These are phyloP conservation scores for Peromyscus attwateri DNA, from an alignment of 2,797 vertebrate genomes.

Conservation along the genomic window DNA sequence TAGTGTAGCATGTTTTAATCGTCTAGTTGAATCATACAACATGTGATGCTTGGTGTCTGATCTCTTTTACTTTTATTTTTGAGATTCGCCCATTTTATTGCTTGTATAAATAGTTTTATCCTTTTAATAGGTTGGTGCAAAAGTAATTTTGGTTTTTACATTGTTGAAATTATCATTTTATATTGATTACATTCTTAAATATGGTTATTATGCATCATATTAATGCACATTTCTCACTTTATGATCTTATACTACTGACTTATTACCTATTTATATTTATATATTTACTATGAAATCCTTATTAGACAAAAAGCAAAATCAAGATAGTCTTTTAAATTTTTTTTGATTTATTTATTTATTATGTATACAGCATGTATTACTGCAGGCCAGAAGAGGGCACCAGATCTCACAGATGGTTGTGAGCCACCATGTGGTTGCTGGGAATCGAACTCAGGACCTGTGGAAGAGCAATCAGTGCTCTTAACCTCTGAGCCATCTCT, in stretches of 20 bases:
- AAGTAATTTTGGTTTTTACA: not conserved
- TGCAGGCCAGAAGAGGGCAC: too few relatives aligned
- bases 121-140: not conserved
- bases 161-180: not conserved
- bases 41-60: not conserved
- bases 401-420: too few relatives aligned
- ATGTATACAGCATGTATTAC: too few relatives aligned
- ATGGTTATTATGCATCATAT: not conserved
- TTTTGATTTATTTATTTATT: not conserved
- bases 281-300: not conserved
- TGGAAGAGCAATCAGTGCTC: too few relatives aligned
- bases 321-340: not conserved
- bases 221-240: not conserved
- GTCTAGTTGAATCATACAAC: not conserved
- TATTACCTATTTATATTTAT: not conserved
- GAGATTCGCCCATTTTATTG: not conserved
- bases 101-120: not conserved
- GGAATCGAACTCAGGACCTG: too few relatives aligned
- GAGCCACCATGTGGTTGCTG: too few relatives aligned
- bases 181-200: not conserved
- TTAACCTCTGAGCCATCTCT: too few relatives aligned
- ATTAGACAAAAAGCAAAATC: not conserved
- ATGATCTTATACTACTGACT: not conserved
- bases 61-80: conserved; percentile 55
- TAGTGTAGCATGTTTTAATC: not conserved